Percentiles rank a stretch among this genome's conserved stretches.
Conservation (phyloP, 2,113 vertebrate genomes). For the Oncorhynchus mykiss region DNA sequence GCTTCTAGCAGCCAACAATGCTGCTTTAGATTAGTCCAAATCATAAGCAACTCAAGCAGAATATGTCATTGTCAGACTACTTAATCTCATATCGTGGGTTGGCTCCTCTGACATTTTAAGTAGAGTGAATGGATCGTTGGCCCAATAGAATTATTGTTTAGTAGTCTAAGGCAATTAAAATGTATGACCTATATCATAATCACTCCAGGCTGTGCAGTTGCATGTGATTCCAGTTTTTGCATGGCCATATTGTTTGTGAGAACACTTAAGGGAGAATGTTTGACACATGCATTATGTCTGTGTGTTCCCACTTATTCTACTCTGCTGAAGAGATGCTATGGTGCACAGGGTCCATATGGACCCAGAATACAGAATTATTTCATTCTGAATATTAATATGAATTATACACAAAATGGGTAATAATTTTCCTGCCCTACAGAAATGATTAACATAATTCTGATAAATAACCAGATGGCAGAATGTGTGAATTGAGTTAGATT, state of each 20-base stretch:
- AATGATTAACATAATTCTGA: slow-evolving; percentile 99
- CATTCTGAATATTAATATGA: slow-evolving; percentile 98
- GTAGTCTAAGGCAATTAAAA: slow-evolving; percentile 38
- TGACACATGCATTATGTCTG: slow-evolving; percentile 44
- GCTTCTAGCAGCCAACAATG: slow-evolving; percentile 91
- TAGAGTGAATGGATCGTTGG: neutral
- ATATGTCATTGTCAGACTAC: slow-evolving; percentile 37
- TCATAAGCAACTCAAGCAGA: slow-evolving; percentile 69
- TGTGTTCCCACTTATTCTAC: slow-evolving; percentile 35
- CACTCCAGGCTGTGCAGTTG: slow-evolving; percentile 47
- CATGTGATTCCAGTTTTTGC: slow-evolving; percentile 51
- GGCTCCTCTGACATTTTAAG: slow-evolving; percentile 17
- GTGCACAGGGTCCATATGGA: slow-evolving; percentile 81
- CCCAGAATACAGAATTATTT: slow-evolving; percentile 85
- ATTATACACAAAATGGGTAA: slow-evolving; percentile 98
- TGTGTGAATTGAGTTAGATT: slow-evolving; percentile 98
- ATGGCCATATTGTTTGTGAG: slow-evolving; percentile 62
- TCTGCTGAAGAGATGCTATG: slow-evolving; percentile 65
- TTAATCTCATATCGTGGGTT: slow-evolving; percentile 1
- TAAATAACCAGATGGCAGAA: slow-evolving; percentile 99
- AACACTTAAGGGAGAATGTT: slow-evolving; percentile 41
- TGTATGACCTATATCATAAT: slow-evolving; percentile 46
- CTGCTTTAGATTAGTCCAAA: slow-evolving; percentile 91
- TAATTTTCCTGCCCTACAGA: slow-evolving; percentile 99
- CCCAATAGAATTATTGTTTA: slow-evolving; percentile 51